Percentiles rank a stretch among this genome's conserved stretches.
Evolutionary conservation across 2,797 vertebrate species (phyloP).

Genomic region (Echeneis naucrates): DNA sequence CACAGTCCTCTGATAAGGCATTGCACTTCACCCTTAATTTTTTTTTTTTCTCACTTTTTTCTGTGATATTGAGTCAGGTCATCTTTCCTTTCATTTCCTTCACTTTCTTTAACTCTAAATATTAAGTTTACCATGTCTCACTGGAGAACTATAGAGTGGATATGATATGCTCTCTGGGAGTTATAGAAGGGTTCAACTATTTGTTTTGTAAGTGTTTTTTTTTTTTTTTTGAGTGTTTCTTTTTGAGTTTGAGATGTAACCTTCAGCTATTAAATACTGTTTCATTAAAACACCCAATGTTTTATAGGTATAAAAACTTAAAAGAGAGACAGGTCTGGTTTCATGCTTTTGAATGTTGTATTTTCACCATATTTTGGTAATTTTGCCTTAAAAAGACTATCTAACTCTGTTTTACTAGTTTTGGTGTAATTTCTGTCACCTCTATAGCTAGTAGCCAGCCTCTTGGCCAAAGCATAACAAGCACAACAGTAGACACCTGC

Average conservation of each 20-base stretch:
- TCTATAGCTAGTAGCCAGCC: too few relatives aligned
- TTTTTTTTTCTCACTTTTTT: constrained; percentile 1
- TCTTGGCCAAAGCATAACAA: too few relatives aligned
- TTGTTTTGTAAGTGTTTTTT: constrained; percentile 12
- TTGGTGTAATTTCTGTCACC: too few relatives aligned
- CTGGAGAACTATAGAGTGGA: constrained; percentile 12
- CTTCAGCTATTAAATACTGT: background rate
- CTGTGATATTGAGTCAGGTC: constrained; percentile 11
- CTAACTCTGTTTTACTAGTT: too few relatives aligned
- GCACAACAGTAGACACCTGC: too few relatives aligned
- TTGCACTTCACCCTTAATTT: constrained; percentile 3
- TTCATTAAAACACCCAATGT: too few relatives aligned
- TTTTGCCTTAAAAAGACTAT: too few relatives aligned
- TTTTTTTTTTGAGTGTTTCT: background rate
- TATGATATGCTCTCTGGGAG: constrained; percentile 14
- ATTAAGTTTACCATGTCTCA: constrained; percentile 45
- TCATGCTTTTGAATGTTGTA: too few relatives aligned
- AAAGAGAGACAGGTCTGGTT: too few relatives aligned
- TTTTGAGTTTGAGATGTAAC: constrained; percentile 8
- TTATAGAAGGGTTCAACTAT: constrained; percentile 3
- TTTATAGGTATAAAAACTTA: too few relatives aligned
- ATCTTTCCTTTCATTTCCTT: constrained; percentile 46
- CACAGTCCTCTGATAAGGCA: constrained; percentile 25
- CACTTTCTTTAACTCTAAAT: constrained; percentile 33
- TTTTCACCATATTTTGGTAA: too few relatives aligned